phyloP scores from a whole-genome alignment of 2,888 invertebrate genomes.

The Lymantria dispar region DNA sequence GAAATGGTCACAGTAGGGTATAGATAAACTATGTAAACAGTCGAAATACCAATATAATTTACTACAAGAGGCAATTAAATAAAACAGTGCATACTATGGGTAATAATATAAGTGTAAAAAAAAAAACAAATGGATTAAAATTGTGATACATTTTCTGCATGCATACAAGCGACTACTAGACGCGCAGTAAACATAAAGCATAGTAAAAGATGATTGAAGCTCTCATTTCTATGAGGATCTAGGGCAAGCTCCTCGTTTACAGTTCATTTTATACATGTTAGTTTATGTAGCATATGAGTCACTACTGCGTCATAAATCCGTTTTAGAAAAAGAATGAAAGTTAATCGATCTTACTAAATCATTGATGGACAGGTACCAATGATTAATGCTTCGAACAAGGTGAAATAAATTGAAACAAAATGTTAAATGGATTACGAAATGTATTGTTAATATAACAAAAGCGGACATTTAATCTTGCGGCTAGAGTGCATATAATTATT shows the following conservation, averaged over 20 bases:
- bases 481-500: conserved; percentile 74
- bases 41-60: no score
- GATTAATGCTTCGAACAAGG: conserved; percentile 45
- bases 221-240: conserved; percentile 31
- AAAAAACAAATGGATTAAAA: background rate
- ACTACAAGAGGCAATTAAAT: no score
- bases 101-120: no score
- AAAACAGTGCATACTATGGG: no score
- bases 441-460: conserved; percentile 75
- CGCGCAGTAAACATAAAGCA: conserved; percentile 23
- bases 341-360: conserved; percentile 43
- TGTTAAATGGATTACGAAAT: conserved; percentile 67
- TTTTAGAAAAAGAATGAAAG: conserved; percentile 38
- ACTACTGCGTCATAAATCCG: conserved; percentile 56
- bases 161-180: conserved; percentile 31
- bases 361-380: conserved; percentile 30
- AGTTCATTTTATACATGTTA: conserved; percentile 50
- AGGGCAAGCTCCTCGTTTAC: conserved; percentile 35
- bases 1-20: no score
- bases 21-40: no score
- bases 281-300: conserved; percentile 55
- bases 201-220: conserved; percentile 18
- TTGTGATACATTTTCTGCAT: conserved; percentile 8
- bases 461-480: conserved; percentile 66
- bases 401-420: conserved; percentile 67